Evolutionary conservation across 2,113 vertebrate species (phyloP).

Genomic region (Amia ocellicauda): DNA sequence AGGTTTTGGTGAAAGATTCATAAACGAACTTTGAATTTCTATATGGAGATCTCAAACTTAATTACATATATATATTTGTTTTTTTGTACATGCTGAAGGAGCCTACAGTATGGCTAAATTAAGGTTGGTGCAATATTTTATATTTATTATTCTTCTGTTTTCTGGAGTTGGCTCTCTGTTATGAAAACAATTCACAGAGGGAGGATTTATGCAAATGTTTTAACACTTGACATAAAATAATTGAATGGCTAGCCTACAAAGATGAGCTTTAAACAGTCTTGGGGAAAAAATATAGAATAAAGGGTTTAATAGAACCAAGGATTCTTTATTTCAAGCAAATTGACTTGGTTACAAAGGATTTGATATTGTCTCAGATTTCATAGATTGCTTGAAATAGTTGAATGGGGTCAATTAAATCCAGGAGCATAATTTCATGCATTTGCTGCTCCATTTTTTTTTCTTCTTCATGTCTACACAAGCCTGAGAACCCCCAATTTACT

Average conservation of each 20-base stretch:
- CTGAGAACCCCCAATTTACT: conserved; percentile 46
- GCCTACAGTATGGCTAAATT: conserved; percentile 24
- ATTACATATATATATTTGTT: conserved; percentile 20
- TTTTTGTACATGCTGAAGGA: no score
- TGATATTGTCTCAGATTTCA: conserved; percentile 47
- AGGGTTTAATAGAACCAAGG: conserved; percentile 49
- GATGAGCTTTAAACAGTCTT: conserved; percentile 33
- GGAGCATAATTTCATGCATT: conserved; percentile 64
- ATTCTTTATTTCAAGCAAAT: conserved; percentile 45
- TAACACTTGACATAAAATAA: conserved; percentile 7
- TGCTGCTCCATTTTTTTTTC: conserved; percentile 46
- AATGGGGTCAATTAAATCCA: conserved; percentile 65
- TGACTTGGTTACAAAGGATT: conserved; percentile 56
- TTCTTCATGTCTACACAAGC: conserved; percentile 49
- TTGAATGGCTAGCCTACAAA: conserved; percentile 30
- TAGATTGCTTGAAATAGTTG: conserved; percentile 33
- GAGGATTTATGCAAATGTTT: no score
- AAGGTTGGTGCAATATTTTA: conserved; percentile 22
- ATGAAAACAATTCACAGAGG: no score
- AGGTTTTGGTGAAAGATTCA: conserved; percentile 20
- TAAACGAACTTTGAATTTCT: conserved; percentile 28
- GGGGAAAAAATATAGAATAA: conserved; percentile 35
- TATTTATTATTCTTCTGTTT: conserved; percentile 16
- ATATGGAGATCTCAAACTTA: conserved; percentile 41
- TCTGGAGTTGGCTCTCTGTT: no score